These are phyloP conservation scores for Glyphotaelius pellucidus DNA, from an alignment of 2,888 invertebrate genomes.

Conservation along the genomic window DNA sequence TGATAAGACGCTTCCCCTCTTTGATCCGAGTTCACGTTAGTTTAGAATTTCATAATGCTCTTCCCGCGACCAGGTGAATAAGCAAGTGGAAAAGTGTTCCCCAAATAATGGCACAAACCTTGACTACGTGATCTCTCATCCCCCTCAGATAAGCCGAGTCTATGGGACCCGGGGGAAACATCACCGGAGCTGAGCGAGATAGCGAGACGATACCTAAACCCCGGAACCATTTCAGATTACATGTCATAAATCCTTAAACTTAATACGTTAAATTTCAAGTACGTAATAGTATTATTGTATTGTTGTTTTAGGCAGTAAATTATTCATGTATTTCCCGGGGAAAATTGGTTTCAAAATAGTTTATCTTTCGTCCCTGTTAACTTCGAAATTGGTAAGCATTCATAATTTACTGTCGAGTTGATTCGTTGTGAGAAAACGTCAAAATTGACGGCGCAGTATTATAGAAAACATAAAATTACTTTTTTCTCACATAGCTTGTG, in stretches of 20 bases:
- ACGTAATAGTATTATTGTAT: neutral
- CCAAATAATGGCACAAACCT: constrained; percentile 10
- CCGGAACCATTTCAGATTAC: constrained; percentile 20
- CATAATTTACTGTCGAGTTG: neutral
- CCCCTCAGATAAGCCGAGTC: neutral
- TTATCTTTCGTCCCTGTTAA: neutral
- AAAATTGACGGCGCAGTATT: neutral
- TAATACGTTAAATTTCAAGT: neutral
- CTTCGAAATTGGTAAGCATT: neutral
- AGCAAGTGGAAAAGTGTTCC: neutral
- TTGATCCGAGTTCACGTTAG: neutral
- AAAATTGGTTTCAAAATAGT: neutral
- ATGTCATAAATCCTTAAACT: constrained; percentile 1
- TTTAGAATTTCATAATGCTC: neutral
- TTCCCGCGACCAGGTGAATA: neutral
- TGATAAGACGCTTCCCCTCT: neutral
- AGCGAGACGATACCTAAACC: neutral
- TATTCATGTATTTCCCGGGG: neutral
- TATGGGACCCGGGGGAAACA: neutral
- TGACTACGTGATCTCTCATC: constrained; percentile 12
- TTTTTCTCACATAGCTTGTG: neutral
- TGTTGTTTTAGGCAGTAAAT: neutral
- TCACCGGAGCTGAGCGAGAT: neutral
- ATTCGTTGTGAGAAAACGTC: neutral
- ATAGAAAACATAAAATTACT: neutral